Evolutionary conservation across 2,888 invertebrate genomes (phyloP), one percentile per base, ranked within the genome.

Genomic region (Cabera pusaria): DNA sequence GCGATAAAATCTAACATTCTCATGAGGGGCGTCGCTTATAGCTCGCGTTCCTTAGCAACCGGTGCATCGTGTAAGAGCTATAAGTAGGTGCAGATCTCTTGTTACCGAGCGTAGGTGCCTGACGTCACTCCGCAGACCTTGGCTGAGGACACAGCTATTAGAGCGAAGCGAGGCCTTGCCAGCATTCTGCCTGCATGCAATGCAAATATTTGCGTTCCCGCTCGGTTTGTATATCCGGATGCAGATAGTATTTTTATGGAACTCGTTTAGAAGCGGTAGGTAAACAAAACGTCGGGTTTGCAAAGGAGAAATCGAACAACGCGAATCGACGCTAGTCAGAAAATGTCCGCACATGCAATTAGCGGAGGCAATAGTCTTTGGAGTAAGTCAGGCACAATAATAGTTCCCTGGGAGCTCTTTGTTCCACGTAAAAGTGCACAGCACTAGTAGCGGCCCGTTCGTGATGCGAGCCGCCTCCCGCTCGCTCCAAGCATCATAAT

Each of bases 61-160:
- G 49, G 49, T 56, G 59, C 60, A 58, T 56, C 42, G 20, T 27
- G 21, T 40, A 29, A 21, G 29, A 41, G 23, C 25, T 35, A 35
- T 24, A 25, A 7, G 48, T 64, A 52, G 51, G 67, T 71, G 69
- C 68, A 66, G 76, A 75, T 76, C 72, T 77, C 69, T 72, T 70
- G 75, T 75, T 75, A 72, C 76, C 65, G 62, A 67, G 74, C 71
- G 76, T 73, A 76, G 71, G 64, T 69, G 69, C 49, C 47, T 83
- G 78, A 83, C 83, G 83, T 82, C 82, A 82, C 57, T 67, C 65
- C 60, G 70, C 62, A 80, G 72, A 76, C 86, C 85, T 86, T 82
- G 84, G 64, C 52, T 71, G 72, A 81, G 83, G 83, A 80, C 82
- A 75, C 67, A 69, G 68, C 77, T 83, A 80, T 81, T 82, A 83